These are phyloP conservation scores for Gallinago solitaria DNA, from an alignment of 2,797 vertebrate genomes.

Conservation along the genomic window DNA sequence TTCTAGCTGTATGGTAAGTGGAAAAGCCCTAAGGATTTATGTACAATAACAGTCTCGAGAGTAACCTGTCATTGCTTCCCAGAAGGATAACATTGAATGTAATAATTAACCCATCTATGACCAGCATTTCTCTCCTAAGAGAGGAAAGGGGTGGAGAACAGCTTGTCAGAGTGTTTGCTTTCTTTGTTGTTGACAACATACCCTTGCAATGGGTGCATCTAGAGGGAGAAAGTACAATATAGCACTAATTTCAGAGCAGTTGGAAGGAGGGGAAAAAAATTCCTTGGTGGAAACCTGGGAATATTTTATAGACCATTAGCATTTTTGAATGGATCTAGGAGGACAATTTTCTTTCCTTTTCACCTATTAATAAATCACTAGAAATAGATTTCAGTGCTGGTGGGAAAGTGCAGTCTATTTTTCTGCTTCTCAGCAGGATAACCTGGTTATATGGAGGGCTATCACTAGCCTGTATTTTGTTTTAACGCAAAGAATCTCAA, in stretches of 20 bases:
- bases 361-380: slow-evolving; percentile 23
- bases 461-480: background rate
- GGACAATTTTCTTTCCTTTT: slow-evolving; percentile 8
- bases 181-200: background rate
- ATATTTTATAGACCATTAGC: background rate
- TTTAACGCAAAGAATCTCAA: background rate
- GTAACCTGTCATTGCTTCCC: background rate
- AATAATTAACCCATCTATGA: slow-evolving; percentile 1
- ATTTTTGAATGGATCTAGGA: slow-evolving; percentile 22
- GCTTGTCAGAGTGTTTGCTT: background rate
- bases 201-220: background rate
- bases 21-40: background rate
- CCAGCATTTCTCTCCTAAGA: background rate
- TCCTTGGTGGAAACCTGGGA: background rate
- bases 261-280: background rate
- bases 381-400: background rate
- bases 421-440: background rate
- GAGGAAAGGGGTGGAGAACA: background rate
- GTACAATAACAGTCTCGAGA: background rate
- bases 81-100: background rate
- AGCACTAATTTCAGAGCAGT: background rate
- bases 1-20: background rate
- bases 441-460: background rate
- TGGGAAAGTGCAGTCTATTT: background rate
- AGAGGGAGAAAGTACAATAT: background rate